phyloP scores from a whole-genome alignment of 92 coral and sea anemone genomes.

The Plumapathes pennacea region DNA sequence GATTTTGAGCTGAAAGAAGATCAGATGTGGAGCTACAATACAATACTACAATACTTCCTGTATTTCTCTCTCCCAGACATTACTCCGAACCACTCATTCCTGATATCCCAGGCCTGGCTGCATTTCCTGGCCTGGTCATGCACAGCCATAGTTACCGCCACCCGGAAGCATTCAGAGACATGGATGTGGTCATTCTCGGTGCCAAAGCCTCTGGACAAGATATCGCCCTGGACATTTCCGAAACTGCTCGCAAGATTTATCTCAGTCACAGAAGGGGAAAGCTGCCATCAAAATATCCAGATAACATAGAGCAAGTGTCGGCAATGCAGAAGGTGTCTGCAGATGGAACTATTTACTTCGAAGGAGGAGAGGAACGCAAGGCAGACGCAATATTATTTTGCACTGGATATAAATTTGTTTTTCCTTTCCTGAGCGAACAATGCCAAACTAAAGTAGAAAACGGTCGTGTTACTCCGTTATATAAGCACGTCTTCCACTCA shows the following conservation, averaged over 20 bases:
- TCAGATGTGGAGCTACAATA: too few species aligned
- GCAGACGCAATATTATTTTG: constrained; percentile 75
- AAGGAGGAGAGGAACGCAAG: constrained; percentile 33
- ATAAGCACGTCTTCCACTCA: constrained; percentile 75
- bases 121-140: constrained; percentile 71
- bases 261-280: constrained; percentile 57
- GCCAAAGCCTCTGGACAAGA: constrained; percentile 80
- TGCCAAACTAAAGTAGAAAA: constrained; percentile 56
- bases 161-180: constrained; percentile 59
- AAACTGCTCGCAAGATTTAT: constrained; percentile 55
- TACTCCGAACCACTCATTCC: constrained; percentile 66
- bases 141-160: constrained; percentile 82
- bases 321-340: constrained; percentile 34
- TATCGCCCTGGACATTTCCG: constrained; percentile 61
- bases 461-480: constrained; percentile 66
- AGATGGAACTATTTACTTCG: constrained; percentile 60
- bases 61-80: constrained; percentile 53
- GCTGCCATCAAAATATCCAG: constrained; percentile 45
- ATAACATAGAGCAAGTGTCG: constrained; percentile 46
- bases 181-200: constrained; percentile 74
- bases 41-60: not conserved
- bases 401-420: constrained; percentile 76
- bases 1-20: too few species aligned
- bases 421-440: constrained; percentile 67
- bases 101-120: constrained; percentile 62